Evolutionary conservation across 2,888 invertebrate species (phyloP).

Genomic region (Amaurobius ferox): DNA sequence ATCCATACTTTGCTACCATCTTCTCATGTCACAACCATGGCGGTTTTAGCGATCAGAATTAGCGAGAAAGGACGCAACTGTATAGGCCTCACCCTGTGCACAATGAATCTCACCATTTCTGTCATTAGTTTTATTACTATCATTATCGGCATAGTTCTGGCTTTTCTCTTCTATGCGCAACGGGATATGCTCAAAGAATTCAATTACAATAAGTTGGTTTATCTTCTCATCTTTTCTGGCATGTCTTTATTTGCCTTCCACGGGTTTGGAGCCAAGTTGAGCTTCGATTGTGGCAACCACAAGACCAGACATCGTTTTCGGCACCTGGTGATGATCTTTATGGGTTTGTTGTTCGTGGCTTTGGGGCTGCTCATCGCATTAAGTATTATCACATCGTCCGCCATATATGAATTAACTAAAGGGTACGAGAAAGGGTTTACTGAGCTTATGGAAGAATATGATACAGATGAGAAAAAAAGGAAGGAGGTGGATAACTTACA

Average conservation of each 20-base stretch:
- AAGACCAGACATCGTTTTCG: slow-evolving; percentile 13
- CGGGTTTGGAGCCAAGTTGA: slow-evolving; percentile 37
- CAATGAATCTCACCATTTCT: slow-evolving; percentile 36
- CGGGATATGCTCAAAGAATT: slow-evolving; percentile 35
- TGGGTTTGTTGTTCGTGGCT: slow-evolving; percentile 38
- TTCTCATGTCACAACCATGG: no score
- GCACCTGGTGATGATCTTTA: slow-evolving; percentile 12
- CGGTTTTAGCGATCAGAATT: slow-evolving; percentile 31
- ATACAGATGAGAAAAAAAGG: slow-evolving; percentile 23
- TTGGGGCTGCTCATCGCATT: slow-evolving; percentile 28
- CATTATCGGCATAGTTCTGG: slow-evolving; percentile 9
- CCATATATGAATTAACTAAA: slow-evolving; percentile 17
- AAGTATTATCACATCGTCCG: slow-evolving; percentile 28
- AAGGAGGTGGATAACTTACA: slow-evolving; percentile 52
- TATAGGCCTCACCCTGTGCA: slow-evolving; percentile 26
- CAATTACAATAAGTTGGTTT: slow-evolving; percentile 8
- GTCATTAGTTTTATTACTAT: slow-evolving; percentile 31
- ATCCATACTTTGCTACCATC: no score
- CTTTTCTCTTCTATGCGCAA: slow-evolving; percentile 28
- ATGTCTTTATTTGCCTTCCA: slow-evolving; percentile 27
- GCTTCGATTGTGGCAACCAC: slow-evolving; percentile 34
- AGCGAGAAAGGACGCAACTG: slow-evolving; percentile 37
- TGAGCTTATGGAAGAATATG: slow-evolving; percentile 50
- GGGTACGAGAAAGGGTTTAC: slow-evolving; percentile 52
- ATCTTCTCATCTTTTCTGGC: slow-evolving; percentile 34